Evolutionary conservation across 2,113 vertebrate genomes (phyloP).

Genomic region (Oreotragus oreotragus): DNA sequence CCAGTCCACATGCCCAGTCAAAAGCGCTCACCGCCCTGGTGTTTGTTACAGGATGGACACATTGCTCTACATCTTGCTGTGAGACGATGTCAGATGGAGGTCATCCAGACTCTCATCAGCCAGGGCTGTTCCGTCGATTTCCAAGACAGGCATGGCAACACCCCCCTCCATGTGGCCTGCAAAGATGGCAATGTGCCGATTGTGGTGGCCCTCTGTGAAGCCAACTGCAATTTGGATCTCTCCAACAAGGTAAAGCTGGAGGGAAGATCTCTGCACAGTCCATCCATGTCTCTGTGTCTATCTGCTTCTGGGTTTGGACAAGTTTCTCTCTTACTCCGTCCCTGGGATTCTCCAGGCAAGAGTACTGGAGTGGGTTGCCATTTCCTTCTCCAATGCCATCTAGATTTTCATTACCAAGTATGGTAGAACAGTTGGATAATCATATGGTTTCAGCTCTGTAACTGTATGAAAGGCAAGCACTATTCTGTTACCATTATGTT

Average conservation of each 20-base stretch:
- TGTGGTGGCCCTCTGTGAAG: slow-evolving; percentile 87
- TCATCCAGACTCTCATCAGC: slow-evolving; percentile 90
- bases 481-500: background rate
- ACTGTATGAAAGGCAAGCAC: background rate
- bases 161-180: slow-evolving; percentile 94
- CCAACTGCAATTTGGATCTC: slow-evolving; percentile 88
- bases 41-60: slow-evolving; percentile 90
- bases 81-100: slow-evolving; percentile 94
- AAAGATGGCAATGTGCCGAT: slow-evolving; percentile 95
- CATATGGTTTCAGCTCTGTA: background rate
- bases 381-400: too few species aligned
- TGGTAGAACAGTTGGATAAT: background rate
- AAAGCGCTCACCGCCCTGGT: background rate
- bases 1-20: accelerated
- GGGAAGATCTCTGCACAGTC: accelerated
- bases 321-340: background rate
- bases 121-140: slow-evolving; percentile 88
- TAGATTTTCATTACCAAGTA: background rate
- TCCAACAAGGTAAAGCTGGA: slow-evolving; percentile 88
- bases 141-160: slow-evolving; percentile 96
- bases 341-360: too few species aligned
- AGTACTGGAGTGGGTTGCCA: too few species aligned
- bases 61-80: slow-evolving; percentile 95
- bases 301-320: background rate
- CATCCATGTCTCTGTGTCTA: accelerated